These are phyloP conservation scores for Drosophila lacertosa DNA, from an alignment of 1,140 invertebrate species.

Conservation along the genomic window DNA sequence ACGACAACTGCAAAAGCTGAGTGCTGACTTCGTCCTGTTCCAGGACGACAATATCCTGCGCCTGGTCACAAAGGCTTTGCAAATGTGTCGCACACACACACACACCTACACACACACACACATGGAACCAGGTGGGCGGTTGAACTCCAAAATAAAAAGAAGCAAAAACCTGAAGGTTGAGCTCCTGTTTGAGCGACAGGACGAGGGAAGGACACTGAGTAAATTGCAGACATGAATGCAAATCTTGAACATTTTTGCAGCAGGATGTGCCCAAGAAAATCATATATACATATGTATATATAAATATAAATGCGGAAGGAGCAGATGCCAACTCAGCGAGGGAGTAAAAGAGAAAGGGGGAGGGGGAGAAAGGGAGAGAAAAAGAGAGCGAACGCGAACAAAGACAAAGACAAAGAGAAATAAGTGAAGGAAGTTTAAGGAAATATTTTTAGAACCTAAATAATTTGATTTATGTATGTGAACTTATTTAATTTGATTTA, in stretches of 20 bases:
- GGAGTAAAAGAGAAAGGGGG: too few relatives aligned
- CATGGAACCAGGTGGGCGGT: conserved; percentile 3
- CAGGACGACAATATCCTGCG: too few relatives aligned
- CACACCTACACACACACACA: conserved; percentile 6
- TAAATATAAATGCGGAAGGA: conserved; percentile 17
- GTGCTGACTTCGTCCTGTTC: too few relatives aligned
- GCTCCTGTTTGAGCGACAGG: background rate
- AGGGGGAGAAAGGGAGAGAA: too few relatives aligned
- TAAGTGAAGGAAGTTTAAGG: background rate
- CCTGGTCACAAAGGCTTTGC: conserved; percentile 44
- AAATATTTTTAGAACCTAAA: background rate
- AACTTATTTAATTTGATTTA: too few relatives aligned
- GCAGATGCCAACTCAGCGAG: background rate
- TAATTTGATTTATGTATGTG: too few relatives aligned
- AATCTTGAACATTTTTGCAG: conserved; percentile 35
- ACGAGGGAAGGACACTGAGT: conserved; percentile 19
- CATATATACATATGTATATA: background rate
- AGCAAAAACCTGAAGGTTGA: conserved; percentile 10
- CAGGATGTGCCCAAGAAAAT: conserved; percentile 47
- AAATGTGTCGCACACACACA: conserved; percentile 28
- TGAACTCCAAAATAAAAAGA: conserved; percentile 7
- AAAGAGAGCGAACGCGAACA: too few relatives aligned
- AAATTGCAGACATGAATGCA: conserved; percentile 44
- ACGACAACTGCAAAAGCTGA: too few relatives aligned
- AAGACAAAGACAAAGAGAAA: background rate